phyloP scores from a whole-genome alignment of 1,140 invertebrate species.

The Camponotus floridanus region DNA sequence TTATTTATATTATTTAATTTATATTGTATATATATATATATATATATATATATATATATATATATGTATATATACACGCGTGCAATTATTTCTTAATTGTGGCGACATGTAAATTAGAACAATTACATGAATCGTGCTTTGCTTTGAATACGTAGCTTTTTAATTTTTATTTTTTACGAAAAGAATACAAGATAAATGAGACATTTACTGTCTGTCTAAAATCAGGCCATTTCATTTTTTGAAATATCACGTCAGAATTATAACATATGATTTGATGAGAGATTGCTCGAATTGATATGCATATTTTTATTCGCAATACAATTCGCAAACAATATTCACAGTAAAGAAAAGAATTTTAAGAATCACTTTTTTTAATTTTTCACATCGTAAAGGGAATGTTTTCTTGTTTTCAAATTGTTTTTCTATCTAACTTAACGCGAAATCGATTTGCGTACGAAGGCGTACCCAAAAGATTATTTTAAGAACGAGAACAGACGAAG shows the following conservation, averaged over 20 bases:
- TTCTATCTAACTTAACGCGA: background rate
- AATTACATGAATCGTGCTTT: background rate
- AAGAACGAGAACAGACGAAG: slow-evolving; percentile 16
- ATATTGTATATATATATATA: background rate
- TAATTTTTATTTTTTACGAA: background rate
- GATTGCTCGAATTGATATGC: background rate
- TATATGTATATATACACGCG: background rate
- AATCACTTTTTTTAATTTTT: background rate
- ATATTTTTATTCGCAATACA: background rate
- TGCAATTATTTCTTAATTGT: background rate
- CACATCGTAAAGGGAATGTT: background rate
- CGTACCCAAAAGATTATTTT: slow-evolving; percentile 30
- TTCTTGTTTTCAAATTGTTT: background rate
- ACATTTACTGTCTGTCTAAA: background rate
- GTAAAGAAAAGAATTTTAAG: background rate
- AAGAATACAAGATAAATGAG: background rate
- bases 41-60: background rate
- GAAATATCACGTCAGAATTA: background rate
- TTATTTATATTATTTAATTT: background rate
- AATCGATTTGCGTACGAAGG: slow-evolving; percentile 6
- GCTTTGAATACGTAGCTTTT: background rate
- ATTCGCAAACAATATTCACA: background rate
- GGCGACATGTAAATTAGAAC: background rate
- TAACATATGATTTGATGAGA: background rate
- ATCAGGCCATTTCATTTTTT: background rate